phyloP scores from a whole-genome alignment of 2,113 vertebrate genomes.

The Clarias batrachus region DNA sequence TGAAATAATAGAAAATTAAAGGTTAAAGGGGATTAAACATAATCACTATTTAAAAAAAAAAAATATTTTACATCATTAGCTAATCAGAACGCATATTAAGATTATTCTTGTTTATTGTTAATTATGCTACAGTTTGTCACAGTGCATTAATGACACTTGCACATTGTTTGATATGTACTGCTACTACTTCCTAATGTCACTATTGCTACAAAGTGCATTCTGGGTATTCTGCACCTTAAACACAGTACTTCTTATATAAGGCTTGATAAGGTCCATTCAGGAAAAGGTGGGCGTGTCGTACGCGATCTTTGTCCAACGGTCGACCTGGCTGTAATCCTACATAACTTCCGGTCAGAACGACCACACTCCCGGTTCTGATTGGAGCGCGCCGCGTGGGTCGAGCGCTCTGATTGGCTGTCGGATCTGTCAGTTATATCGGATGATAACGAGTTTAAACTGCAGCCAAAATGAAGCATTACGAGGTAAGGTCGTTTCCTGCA shows the following conservation, averaged over 20 bases:
- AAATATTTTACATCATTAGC: no score
- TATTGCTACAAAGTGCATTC: background rate
- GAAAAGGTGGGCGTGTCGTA: background rate
- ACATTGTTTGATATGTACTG: background rate
- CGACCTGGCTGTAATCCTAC: background rate
- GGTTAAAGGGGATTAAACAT: no score
- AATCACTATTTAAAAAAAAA: no score
- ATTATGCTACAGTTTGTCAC: background rate
- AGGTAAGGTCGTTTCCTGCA: constrained; percentile 64
- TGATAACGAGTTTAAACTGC: constrained; percentile 58
- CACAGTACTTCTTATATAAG: background rate
- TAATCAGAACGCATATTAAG: no score
- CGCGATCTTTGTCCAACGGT: background rate
- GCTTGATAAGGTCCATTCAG: background rate
- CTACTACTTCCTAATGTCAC: background rate
- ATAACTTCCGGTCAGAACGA: background rate
- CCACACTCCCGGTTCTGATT: background rate
- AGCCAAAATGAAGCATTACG: constrained; percentile 80
- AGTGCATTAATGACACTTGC: background rate
- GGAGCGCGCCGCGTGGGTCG: background rate
- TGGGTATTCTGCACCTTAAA: background rate
- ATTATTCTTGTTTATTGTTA: background rate
- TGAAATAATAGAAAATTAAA: no score
- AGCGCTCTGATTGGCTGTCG: constrained; percentile 60
- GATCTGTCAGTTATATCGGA: constrained; percentile 55